Evolutionary conservation across 2,888 invertebrate species (phyloP).

Genomic region (Sminthurinus aureus): DNA sequence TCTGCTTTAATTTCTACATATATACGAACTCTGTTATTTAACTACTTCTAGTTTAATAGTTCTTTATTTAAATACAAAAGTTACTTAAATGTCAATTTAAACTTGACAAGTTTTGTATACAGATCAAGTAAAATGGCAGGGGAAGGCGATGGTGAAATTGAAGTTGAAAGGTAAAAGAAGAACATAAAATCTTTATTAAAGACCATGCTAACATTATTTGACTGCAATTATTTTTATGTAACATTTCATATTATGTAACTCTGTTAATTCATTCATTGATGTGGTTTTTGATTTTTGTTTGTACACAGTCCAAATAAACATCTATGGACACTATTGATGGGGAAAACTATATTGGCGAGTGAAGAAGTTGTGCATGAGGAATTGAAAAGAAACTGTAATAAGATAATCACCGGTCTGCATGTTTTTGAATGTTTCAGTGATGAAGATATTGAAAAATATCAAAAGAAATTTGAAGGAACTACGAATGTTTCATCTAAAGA

Average conservation of each 20-base stretch:
- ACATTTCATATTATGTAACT: not conserved
- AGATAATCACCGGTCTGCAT: constrained; percentile 47
- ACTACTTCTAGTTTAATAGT: not conserved
- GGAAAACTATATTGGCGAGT: constrained; percentile 46
- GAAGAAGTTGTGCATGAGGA: constrained; percentile 55
- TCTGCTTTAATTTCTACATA: not conserved
- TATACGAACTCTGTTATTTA: too few relatives aligned
- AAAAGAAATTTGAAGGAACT: constrained; percentile 20
- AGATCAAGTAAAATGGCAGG: not conserved
- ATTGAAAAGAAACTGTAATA: constrained; percentile 44
- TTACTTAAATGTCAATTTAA: not conserved
- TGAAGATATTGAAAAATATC: constrained; percentile 24
- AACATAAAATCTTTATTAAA: not conserved
- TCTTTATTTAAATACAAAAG: not conserved
- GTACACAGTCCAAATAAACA: constrained; percentile 49
- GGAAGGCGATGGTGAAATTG: not conserved
- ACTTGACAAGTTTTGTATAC: not conserved
- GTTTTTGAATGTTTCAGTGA: constrained; percentile 34
- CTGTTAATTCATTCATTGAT: not conserved
- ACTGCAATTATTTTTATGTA: not conserved
- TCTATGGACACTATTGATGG: constrained; percentile 54
- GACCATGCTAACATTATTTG: not conserved
- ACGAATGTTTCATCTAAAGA: constrained; percentile 20
- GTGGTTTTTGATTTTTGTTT: not conserved
- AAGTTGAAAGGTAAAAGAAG: constrained; percentile 10